Evolutionary conservation across 2,113 vertebrate species (phyloP).

Genomic region (Heterocephalus glaber): DNA sequence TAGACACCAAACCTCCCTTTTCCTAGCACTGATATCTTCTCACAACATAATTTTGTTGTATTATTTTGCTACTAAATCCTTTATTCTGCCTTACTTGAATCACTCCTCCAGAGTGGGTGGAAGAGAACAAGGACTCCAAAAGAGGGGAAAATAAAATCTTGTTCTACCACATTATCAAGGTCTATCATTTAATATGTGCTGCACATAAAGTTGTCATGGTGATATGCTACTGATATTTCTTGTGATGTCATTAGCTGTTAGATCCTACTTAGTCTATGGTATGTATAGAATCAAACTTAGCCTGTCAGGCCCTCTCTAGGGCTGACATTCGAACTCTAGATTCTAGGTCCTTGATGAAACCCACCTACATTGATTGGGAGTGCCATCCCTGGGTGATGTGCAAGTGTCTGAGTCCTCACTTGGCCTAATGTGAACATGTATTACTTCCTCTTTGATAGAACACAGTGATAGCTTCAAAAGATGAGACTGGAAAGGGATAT

Average conservation of each 20-base stretch:
- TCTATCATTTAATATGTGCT: neutral
- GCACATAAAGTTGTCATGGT: neutral
- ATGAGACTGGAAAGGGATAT: neutral
- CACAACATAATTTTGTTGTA: neutral
- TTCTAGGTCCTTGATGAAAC: neutral
- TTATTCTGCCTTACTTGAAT: neutral
- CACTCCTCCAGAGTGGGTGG: neutral
- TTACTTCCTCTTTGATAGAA: neutral
- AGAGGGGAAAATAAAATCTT: neutral
- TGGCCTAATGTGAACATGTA: fast-evolving
- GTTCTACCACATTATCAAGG: no score
- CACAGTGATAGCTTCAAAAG: neutral
- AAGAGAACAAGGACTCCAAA: neutral
- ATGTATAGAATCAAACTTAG: neutral
- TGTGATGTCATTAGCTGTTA: neutral
- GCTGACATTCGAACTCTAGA: neutral
- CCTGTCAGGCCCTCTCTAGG: neutral
- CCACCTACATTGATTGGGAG: fast-evolving
- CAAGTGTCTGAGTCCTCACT: fast-evolving
- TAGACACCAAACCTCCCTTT: neutral
- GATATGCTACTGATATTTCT: neutral
- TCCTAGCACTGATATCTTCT: neutral
- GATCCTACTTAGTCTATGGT: neutral
- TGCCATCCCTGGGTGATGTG: neutral
- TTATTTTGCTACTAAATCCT: neutral